A percentile compares a stretch with the other conserved stretches of the same genome.
phyloP scores from a whole-genome alignment of 2,113 vertebrate genomes.

The Aegotheles bennettii region DNA sequence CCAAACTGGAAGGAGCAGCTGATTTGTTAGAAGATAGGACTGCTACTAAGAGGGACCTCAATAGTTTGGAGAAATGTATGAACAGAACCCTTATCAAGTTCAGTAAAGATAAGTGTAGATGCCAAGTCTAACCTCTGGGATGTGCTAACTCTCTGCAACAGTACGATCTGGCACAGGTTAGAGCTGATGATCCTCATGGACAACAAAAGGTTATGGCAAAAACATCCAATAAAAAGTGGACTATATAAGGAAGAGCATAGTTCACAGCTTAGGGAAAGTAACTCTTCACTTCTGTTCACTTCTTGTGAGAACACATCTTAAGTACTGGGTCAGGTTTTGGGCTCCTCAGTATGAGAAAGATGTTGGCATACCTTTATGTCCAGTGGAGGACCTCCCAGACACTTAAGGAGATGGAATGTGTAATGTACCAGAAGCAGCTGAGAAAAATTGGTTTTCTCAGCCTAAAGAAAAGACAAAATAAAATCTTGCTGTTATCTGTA shows the following conservation, averaged over 20 bases:
- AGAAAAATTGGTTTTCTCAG: not conserved
- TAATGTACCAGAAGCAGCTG: not conserved
- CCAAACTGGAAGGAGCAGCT: not conserved
- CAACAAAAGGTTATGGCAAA: not conserved
- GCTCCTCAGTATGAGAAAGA: not conserved
- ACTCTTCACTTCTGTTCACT: not conserved
- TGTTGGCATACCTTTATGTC: not conserved
- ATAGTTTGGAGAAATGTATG: not conserved
- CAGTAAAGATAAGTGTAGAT: not conserved
- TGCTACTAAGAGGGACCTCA: not conserved
- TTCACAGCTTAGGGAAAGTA: not conserved
- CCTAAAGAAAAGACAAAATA: not conserved
- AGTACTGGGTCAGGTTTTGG: not conserved
- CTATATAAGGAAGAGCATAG: not conserved
- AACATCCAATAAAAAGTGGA: not conserved
- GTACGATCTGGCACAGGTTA: not conserved
- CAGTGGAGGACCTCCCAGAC: not conserved
- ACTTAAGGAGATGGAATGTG: not conserved
- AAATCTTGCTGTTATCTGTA: not conserved
- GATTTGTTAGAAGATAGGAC: not conserved
- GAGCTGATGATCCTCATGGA: not conserved
- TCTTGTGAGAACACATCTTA: not conserved
- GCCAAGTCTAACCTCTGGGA: not conserved
- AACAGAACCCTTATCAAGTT: not conserved
- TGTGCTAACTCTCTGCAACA: not conserved